Conservation (phyloP, 2,797 vertebrate species). For the Pipistrellus pygmaeus region DNA sequence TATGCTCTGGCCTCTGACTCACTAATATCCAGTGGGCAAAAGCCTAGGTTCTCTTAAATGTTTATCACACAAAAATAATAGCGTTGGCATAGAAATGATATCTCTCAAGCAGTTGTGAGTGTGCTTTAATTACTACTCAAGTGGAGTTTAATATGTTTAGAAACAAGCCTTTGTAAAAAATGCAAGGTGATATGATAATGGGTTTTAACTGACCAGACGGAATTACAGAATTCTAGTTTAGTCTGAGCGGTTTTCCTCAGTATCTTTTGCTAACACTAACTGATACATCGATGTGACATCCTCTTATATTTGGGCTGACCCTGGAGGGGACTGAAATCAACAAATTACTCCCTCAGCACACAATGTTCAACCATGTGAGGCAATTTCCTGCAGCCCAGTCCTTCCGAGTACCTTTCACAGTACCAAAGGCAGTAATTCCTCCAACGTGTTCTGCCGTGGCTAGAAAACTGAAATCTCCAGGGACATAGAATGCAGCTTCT, state of each 20-base stretch:
- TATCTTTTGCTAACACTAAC: background rate
- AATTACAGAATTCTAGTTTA: constrained; percentile 44
- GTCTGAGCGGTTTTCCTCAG: background rate
- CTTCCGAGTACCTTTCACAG: background rate
- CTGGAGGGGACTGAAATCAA: background rate
- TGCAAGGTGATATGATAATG: background rate
- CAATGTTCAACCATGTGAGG: background rate
- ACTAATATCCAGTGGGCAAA: background rate
- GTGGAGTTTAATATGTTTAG: constrained; percentile 38
- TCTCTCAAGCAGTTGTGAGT: background rate
- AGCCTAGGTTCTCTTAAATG: background rate
- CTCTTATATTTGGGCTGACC: background rate
- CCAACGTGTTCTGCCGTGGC: background rate
- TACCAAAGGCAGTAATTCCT: constrained; percentile 28
- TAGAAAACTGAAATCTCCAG: background rate
- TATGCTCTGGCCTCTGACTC: background rate
- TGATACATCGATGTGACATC: background rate
- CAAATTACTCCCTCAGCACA: background rate
- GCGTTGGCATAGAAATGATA: background rate
- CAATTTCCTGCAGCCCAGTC: background rate
- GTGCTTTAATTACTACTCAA: constrained; percentile 60
- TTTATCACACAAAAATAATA: constrained; percentile 41
- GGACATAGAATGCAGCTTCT: background rate
- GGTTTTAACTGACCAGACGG: background rate
- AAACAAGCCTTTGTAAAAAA: constrained; percentile 54